A percentile compares a stretch with the other conserved stretches of the same genome.
These are phyloP conservation scores for Anastatus disparis DNA, from an alignment of 1,140 invertebrate species.

Conservation along the genomic window DNA sequence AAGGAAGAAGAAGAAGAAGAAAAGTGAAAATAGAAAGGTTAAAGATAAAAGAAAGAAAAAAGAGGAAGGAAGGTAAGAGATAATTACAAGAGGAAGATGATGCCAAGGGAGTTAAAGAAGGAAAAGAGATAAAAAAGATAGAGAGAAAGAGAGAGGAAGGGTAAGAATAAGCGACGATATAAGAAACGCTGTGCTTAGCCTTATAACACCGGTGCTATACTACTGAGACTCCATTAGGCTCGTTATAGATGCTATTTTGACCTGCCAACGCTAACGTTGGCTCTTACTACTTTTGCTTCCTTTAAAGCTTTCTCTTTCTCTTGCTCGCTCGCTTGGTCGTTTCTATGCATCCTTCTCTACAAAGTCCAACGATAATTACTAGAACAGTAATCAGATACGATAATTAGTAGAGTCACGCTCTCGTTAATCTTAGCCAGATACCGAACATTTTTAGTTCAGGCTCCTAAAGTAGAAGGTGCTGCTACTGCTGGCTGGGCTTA, in stretches of 20 bases:
- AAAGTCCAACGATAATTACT: constrained; percentile 17
- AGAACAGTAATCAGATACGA: constrained; percentile 20
- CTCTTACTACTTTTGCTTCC: constrained; percentile 13
- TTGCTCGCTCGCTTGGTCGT: neutral
- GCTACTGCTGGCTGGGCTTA: no score
- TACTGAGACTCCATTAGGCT: constrained; percentile 15
- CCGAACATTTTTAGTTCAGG: constrained; percentile 8
- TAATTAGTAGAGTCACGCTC: constrained; percentile 12
- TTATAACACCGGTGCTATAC: neutral
- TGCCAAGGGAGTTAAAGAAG: neutral
- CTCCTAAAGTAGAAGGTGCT: neutral
- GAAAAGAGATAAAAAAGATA: no score
- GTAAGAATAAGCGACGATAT: constrained; percentile 12
- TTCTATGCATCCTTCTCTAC: neutral
- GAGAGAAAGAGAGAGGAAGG: no score
- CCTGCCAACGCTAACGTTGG: neutral
- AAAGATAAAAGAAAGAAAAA: neutral
- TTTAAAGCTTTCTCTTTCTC: neutral
- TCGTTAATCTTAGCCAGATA: constrained; percentile 15
- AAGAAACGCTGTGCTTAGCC: neutral
- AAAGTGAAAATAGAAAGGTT: neutral
- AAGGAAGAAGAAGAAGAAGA: neutral
- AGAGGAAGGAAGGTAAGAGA: neutral
- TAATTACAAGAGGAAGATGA: constrained; percentile 29
- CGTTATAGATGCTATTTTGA: constrained; percentile 19